These are phyloP conservation scores for Dendropsophus ebraccatus DNA, from an alignment of 2,113 vertebrate genomes.

Conservation along the genomic window DNA sequence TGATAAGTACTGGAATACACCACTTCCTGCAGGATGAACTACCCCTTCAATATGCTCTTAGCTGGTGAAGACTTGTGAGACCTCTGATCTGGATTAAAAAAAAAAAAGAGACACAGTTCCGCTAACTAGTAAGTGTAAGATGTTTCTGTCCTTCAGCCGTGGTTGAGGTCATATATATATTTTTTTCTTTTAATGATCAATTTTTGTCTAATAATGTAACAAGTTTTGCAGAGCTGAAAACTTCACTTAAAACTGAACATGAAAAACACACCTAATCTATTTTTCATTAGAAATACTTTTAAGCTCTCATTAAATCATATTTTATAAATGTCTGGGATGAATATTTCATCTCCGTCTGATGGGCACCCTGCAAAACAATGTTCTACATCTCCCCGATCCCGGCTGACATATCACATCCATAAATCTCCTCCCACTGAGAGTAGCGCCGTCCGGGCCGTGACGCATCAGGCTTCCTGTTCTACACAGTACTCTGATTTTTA, in stretches of 20 bases:
- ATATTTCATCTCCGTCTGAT: conserved; percentile 60
- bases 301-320: conserved; percentile 62
- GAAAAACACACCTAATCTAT: conserved; percentile 61
- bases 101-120: background rate
- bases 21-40: no score
- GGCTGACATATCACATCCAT: conserved; percentile 14
- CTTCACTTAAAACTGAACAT: conserved; percentile 55
- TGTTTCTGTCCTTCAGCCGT: background rate
- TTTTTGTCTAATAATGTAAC: conserved; percentile 40
- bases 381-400: conserved; percentile 31
- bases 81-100: no score
- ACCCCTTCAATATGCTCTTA: no score
- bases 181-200: background rate
- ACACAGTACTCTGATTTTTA: no score
- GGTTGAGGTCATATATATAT: background rate
- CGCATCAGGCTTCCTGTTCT: no score
- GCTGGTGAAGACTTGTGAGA: no score
- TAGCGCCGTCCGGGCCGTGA: background rate
- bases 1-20: no score
- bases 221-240: conserved; percentile 47
- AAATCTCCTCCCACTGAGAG: background rate
- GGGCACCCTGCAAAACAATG: conserved; percentile 53
- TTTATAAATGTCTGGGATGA: conserved; percentile 60
- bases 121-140: background rate
- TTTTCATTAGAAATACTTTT: conserved; percentile 61